A percentile compares a stretch with the other conserved stretches of the same genome.
Evolutionary conservation across 2,888 invertebrate genomes (phyloP).

Genomic region (Euclidia mi): DNA sequence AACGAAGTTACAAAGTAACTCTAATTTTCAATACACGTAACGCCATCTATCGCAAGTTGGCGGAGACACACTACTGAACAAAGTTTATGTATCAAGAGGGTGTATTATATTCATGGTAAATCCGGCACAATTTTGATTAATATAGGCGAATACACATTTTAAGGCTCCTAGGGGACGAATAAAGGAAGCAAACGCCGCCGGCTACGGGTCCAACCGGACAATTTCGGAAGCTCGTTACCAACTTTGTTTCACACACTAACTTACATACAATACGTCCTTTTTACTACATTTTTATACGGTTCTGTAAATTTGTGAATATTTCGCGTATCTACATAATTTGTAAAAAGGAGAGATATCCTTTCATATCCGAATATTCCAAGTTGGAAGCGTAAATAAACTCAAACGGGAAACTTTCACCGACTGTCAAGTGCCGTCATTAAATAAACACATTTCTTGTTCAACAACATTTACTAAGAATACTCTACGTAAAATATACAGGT

Average conservation of each 20-base stretch:
- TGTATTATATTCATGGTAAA: conserved; percentile 7
- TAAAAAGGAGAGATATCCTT: conserved; percentile 4
- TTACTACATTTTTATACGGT: conserved; percentile 2
- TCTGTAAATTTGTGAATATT: conserved; percentile 7
- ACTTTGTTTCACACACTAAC: conserved; percentile 23
- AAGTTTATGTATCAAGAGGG: neutral
- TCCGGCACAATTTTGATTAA: conserved; percentile 20
- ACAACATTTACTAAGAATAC: too few species aligned
- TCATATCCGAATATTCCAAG: neutral
- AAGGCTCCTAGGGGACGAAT: conserved; percentile 20
- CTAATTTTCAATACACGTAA: conserved; percentile 2
- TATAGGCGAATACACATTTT: conserved; percentile 12
- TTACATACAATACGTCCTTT: conserved; percentile 14
- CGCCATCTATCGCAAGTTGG: conserved; percentile 8
- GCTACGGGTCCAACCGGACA: conserved; percentile 20
- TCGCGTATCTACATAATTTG: conserved; percentile 11
- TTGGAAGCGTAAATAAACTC: neutral
- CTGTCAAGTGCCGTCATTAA: conserved; percentile 4
- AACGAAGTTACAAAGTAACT: neutral
- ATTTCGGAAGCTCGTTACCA: conserved; percentile 30
- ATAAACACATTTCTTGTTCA: conserved; percentile 18
- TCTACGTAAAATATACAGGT: too few species aligned
- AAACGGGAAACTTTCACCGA: conserved; percentile 6
- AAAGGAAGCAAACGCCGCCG: conserved; percentile 18
- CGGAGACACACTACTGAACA: neutral